Evolutionary conservation across 2,797 vertebrate genomes (phyloP).

Genomic region (Taeniopygia guttata): DNA sequence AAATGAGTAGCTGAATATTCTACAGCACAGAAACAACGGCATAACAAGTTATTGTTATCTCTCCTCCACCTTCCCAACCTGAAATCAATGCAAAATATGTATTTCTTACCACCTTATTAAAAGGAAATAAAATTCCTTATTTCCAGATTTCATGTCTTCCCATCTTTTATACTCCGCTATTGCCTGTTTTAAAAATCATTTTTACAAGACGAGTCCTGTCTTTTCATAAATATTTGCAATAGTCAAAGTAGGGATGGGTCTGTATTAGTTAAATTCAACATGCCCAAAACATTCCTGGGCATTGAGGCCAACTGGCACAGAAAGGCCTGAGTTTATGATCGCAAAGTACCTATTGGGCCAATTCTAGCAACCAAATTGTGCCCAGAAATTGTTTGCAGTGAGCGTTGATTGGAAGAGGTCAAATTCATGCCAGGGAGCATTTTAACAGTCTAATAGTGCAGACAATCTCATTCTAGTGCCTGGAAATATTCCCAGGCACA

Average conservation of each 20-base stretch:
- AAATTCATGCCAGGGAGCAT: conserved; percentile 12
- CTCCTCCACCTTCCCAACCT: fast-evolving
- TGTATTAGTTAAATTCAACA: conserved; percentile 1
- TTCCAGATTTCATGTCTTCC: background rate
- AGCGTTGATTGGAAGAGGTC: conserved; percentile 32
- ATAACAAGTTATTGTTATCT: background rate
- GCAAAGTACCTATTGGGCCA: background rate
- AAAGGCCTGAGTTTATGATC: background rate
- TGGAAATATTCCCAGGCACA: conserved; percentile 34
- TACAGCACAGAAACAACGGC: background rate
- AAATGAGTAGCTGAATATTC: background rate
- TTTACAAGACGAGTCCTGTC: background rate
- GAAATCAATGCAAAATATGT: background rate
- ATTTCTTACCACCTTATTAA: background rate
- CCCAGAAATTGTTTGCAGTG: conserved; percentile 28
- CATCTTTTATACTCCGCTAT: background rate
- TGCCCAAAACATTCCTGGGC: conserved; percentile 18
- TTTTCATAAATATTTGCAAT: background rate
- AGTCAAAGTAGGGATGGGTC: background rate
- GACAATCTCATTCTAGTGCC: background rate
- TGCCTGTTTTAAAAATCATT: background rate
- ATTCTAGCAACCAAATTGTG: background rate
- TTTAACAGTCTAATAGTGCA: conserved; percentile 8
- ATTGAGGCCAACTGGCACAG: conserved; percentile 15
- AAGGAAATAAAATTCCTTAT: conserved; percentile 11